Conservation (phyloP, 2,797 vertebrate genomes). For the Periparus ater region DNA sequence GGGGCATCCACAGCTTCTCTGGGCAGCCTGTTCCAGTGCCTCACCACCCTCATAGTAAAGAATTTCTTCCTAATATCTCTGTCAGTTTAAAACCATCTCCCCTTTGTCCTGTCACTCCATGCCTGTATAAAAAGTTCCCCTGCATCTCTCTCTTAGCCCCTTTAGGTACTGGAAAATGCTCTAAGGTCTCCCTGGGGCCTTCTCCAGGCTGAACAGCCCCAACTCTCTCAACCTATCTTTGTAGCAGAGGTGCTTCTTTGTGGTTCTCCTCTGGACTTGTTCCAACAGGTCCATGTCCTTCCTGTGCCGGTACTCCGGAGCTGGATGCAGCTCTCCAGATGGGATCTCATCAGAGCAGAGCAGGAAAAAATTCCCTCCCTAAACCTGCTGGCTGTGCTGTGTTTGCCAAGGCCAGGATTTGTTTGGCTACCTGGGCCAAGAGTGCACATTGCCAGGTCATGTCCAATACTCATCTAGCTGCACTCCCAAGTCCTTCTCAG, state of each 20-base stretch:
- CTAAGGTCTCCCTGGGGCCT: not conserved
- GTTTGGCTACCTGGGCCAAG: not conserved
- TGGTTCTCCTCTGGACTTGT: not conserved
- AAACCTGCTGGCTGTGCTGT: accelerated
- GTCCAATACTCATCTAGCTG: not conserved
- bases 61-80: not conserved
- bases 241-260: not conserved
- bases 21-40: not conserved
- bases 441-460: not conserved
- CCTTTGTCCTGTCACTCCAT: not conserved
- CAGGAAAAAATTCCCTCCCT: not conserved
- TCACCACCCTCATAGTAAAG: not conserved
- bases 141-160: not conserved
- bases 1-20: not conserved
- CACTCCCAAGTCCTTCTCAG: not conserved
- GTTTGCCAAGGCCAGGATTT: not conserved
- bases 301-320: not conserved
- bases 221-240: not conserved
- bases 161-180: not conserved
- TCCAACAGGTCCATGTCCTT: accelerated
- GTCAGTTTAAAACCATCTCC: not conserved
- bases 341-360: not conserved
- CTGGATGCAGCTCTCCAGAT: not conserved
- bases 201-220: not conserved
- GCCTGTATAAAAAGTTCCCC: not conserved